Evolutionary conservation across 2,797 vertebrate species (phyloP).

Genomic region (Monodelphis domestica): DNA sequence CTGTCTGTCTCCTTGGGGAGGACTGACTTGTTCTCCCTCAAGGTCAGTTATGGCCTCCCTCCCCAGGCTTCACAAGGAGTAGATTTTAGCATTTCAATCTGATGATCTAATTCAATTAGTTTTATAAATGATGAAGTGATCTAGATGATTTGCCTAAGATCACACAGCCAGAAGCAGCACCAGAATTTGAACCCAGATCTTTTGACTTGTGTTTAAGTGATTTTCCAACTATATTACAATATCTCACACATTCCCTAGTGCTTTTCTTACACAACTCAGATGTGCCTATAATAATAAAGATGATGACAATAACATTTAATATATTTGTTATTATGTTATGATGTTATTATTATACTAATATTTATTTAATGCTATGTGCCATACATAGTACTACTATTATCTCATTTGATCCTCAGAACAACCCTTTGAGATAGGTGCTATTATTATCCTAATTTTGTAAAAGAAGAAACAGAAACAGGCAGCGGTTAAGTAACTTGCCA

Average conservation of each 20-base stretch:
- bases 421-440: neutral
- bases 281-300: neutral
- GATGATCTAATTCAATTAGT: neutral
- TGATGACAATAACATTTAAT: no score
- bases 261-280: neutral
- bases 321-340: no score
- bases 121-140: neutral
- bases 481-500: neutral
- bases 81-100: neutral
- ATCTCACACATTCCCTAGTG: neutral
- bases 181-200: neutral
- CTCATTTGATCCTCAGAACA: neutral
- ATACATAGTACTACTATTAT: neutral
- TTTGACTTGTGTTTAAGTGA: neutral
- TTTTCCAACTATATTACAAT: neutral
- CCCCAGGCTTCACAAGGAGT: neutral
- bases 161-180: neutral
- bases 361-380: neutral
- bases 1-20: neutral
- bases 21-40: neutral
- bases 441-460: neutral
- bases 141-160: neutral
- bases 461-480: neutral
- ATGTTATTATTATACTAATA: no score
- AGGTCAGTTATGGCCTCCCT: neutral